phyloP scores from a whole-genome alignment of 2,888 invertebrate species.

The Scotopteryx bipunctaria region DNA sequence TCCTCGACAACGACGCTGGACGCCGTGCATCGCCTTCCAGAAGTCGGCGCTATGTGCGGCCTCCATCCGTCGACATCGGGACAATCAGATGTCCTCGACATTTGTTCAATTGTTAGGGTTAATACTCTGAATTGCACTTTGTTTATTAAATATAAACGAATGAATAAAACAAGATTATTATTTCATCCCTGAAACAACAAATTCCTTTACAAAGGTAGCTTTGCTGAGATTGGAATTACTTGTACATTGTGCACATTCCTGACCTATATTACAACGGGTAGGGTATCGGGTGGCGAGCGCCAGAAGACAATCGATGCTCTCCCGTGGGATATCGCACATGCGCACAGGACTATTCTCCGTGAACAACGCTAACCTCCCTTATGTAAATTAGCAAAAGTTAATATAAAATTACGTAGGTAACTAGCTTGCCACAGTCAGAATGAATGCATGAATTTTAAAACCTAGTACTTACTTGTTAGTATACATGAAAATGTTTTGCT shows the following conservation, averaged over 20 bases:
- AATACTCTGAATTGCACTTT: slow-evolving; percentile 84
- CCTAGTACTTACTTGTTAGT: neutral
- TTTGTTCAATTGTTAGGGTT: slow-evolving; percentile 83
- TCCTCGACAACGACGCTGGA: slow-evolving; percentile 62
- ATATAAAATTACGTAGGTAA: slow-evolving; percentile 10
- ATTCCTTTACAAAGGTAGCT: slow-evolving; percentile 17
- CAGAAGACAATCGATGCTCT: slow-evolving; percentile 76
- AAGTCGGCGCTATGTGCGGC: slow-evolving; percentile 50
- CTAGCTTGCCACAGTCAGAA: neutral
- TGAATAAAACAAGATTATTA: slow-evolving; percentile 65
- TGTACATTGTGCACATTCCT: slow-evolving; percentile 52
- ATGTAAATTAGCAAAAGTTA: slow-evolving; percentile 33
- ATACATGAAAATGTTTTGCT: neutral
- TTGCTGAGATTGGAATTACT: slow-evolving; percentile 29
- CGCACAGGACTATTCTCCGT: slow-evolving; percentile 49
- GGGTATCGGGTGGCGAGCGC: slow-evolving; percentile 49
- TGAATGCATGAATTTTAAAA: neutral
- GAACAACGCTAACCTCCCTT: slow-evolving; percentile 29
- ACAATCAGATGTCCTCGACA: slow-evolving; percentile 67
- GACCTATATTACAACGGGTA: slow-evolving; percentile 69
- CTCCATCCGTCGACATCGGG: slow-evolving; percentile 60
- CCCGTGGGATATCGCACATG: slow-evolving; percentile 80
- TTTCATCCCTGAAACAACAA: slow-evolving; percentile 29
- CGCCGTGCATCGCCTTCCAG: slow-evolving; percentile 48
- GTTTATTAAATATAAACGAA: slow-evolving; percentile 84